Percentiles rank a stretch among this genome's conserved stretches.
phyloP scores from a whole-genome alignment of 2,113 vertebrate genomes.

The Cyanoderma ruficeps region DNA sequence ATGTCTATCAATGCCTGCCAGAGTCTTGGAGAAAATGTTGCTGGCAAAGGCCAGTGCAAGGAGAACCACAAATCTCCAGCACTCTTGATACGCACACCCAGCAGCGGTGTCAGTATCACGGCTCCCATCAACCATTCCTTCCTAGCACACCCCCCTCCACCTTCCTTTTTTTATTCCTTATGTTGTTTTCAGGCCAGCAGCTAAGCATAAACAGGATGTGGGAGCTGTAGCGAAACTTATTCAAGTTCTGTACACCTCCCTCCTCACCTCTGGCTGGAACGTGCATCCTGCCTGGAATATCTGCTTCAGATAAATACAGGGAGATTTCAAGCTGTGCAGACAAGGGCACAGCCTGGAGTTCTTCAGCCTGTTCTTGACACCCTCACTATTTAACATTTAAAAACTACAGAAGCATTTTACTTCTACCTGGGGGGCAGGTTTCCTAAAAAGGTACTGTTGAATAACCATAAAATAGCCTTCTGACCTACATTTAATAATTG shows the following conservation, averaged over 20 bases:
- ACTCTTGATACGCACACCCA: not conserved
- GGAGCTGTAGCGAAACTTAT: slow-evolving; percentile 25
- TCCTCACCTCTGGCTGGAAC: slow-evolving; percentile 44
- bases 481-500: not conserved
- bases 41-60: not conserved
- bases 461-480: not conserved
- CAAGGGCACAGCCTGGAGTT: not conserved
- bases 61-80: not conserved
- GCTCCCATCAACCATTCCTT: not conserved
- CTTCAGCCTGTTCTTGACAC: not conserved
- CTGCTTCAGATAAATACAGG: slow-evolving; percentile 56
- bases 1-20: not conserved
- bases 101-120: not conserved
- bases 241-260: slow-evolving; percentile 29
- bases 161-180: not conserved
- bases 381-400: not conserved
- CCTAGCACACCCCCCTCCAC: not conserved
- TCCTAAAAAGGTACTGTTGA: not conserved
- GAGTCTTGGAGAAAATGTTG: not conserved
- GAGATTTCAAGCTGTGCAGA: not conserved
- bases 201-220: slow-evolving; percentile 62
- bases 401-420: not conserved
- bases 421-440: not conserved
- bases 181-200: not conserved
- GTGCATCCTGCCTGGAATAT: slow-evolving; percentile 44